Conservation (phyloP, 2,113 vertebrate genomes). For the Toxostoma redivivum region DNA sequence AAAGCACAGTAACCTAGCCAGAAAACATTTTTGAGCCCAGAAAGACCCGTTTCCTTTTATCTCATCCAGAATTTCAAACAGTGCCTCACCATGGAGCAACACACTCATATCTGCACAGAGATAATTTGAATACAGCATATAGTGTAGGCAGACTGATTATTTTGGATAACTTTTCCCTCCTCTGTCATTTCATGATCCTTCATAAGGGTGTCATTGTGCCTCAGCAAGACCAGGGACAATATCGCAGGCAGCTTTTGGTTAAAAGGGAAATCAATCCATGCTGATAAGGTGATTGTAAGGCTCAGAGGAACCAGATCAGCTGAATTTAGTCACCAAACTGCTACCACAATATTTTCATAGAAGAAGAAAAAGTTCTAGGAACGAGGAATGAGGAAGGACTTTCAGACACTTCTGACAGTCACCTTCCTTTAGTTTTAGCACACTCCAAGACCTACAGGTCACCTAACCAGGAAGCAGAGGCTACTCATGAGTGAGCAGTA, state of each 20-base stretch:
- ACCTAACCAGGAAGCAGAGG: background rate
- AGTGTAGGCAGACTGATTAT: background rate
- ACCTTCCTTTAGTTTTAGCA: background rate
- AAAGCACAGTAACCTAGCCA: background rate
- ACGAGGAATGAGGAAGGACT: background rate
- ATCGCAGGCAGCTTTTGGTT: background rate
- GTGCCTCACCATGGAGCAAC: background rate
- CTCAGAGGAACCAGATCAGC: background rate
- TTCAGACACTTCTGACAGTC: background rate
- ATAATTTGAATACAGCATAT: background rate
- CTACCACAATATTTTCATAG: background rate
- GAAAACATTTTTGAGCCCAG: background rate
- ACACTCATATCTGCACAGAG: background rate
- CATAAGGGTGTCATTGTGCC: background rate
- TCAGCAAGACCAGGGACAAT: background rate
- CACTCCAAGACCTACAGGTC: background rate
- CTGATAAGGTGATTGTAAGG: background rate
- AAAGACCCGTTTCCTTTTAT: background rate
- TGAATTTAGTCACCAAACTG: background rate
- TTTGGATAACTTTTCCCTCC: background rate
- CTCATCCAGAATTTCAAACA: background rate
- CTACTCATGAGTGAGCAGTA: rapidly evolving
- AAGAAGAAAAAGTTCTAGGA: background rate
- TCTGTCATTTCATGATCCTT: background rate
- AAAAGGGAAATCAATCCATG: background rate